Evolutionary conservation across 1,140 invertebrate genomes (phyloP), one percentile per base, ranked within the genome.

Genomic region (Calliopsis andreniformis): DNA sequence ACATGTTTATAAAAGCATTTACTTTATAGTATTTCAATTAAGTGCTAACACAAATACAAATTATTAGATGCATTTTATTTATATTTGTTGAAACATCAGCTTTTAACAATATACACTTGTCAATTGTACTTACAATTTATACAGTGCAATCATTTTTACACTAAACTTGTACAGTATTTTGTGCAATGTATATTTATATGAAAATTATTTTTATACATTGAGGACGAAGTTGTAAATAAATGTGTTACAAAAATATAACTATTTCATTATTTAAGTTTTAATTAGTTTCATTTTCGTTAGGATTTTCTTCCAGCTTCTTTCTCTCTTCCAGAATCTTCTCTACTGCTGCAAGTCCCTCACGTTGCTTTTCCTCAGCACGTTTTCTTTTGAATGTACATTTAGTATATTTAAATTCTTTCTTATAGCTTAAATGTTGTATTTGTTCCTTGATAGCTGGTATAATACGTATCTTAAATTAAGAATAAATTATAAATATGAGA

Each of bases 401-500:
- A 39, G 20, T 56, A 42, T 35, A n/a, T 59, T 61, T 63, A 59
- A 23, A 25, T 8, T 30, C 1, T 69, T 20, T 78, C 3, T 32
- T 61, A 30, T 55, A 39, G 25, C 62, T 14, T 39, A 91, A 49
- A 51, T 76, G 81, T 30, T 83, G 71, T 10, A 92, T 78, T n/a
- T 90, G 86, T 63, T 87, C 75, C 61, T 88, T 87, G 51, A 93
- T 92, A 53, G 92, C 87, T 76, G 90, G 88, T 73, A 92, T 84
- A 71, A 93, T 92, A 30, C 82, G 86, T 68, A 92, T 90, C 92
- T 92, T 85, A 43, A 90, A 89, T 76, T 53, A 83, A 79, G 75
- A 84, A 80, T 79, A 77, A 53, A 75, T 67, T 43, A 75, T 51
- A 63, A 45, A 77, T 28, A 68, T 56, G 16, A 1, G 53, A 61